These are phyloP conservation scores for Asarcornis scutulata DNA, from an alignment of 2,113 vertebrate genomes.

Conservation along the genomic window DNA sequence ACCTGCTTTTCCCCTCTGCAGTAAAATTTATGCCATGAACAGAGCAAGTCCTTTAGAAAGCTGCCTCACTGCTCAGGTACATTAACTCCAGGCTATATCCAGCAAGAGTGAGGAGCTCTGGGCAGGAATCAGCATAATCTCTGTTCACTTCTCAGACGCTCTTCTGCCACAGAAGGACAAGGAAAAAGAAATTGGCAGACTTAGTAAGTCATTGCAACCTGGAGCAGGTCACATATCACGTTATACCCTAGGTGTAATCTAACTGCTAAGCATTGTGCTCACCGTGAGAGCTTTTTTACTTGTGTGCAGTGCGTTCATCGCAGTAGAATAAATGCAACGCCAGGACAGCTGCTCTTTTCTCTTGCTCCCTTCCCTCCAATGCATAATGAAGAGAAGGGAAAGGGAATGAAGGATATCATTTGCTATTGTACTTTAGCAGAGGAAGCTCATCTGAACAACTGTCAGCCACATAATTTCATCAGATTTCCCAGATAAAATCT, in stretches of 20 bases:
- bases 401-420: background rate
- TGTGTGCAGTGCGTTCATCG: background rate
- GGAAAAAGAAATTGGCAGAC: background rate
- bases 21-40: accelerated
- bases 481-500: slow-evolving; percentile 47
- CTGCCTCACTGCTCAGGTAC: background rate
- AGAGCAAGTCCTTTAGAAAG: background rate
- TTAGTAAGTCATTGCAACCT: background rate
- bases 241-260: background rate
- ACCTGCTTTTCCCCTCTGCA: background rate
- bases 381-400: background rate
- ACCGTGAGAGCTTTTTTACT: background rate
- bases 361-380: accelerated
- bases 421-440: background rate
- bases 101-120: background rate
- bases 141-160: background rate
- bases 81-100: background rate
- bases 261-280: background rate
- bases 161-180: background rate
- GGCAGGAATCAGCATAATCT: background rate
- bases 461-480: slow-evolving; percentile 18
- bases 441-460: slow-evolving; percentile 1
- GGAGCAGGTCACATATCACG: background rate
- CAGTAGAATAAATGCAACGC: background rate
- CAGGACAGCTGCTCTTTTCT: background rate